Percentiles rank a stretch among this genome's conserved stretches.
Evolutionary conservation across 2,113 vertebrate species (phyloP).

Genomic region (Nothoprocta pentlandii): DNA sequence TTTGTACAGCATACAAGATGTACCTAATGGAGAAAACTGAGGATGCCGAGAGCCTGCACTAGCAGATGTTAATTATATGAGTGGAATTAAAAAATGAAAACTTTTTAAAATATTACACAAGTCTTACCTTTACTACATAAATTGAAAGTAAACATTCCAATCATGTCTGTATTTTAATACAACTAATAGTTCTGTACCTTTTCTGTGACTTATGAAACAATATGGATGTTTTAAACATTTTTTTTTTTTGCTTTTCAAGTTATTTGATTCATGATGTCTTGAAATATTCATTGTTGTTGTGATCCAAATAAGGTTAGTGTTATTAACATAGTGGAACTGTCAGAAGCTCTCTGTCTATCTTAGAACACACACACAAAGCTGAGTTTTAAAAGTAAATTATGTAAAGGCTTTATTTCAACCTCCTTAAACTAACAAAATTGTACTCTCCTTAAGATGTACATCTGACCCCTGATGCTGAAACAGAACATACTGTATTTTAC

Average conservation of each 20-base stretch:
- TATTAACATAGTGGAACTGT: not conserved
- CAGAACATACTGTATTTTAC: slow-evolving; percentile 31
- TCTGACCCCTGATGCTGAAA: slow-evolving; percentile 20
- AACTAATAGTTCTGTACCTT: not conserved
- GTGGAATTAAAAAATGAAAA: not conserved
- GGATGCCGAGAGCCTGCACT: not conserved
- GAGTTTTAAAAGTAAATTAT: slow-evolving; percentile 14
- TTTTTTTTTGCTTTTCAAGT: not conserved
- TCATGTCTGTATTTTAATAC: not conserved
- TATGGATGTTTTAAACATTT: not conserved
- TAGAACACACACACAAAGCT: not conserved
- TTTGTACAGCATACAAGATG: not conserved
- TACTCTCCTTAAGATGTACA: slow-evolving; percentile 17
- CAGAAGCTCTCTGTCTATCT: not conserved
- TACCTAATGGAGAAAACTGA: not conserved
- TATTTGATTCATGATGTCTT: not conserved
- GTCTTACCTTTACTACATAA: not conserved
- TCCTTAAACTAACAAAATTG: not conserved
- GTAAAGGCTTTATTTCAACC: not conserved
- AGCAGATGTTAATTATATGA: not conserved
- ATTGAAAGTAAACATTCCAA: not conserved
- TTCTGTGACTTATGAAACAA: not conserved
- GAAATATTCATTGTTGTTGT: not conserved
- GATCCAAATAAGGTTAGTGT: not conserved
- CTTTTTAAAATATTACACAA: not conserved